These are phyloP conservation scores for Aphelenchoides fujianensis DNA, from an alignment of 1,140 invertebrate genomes.

Conservation along the genomic window DNA sequence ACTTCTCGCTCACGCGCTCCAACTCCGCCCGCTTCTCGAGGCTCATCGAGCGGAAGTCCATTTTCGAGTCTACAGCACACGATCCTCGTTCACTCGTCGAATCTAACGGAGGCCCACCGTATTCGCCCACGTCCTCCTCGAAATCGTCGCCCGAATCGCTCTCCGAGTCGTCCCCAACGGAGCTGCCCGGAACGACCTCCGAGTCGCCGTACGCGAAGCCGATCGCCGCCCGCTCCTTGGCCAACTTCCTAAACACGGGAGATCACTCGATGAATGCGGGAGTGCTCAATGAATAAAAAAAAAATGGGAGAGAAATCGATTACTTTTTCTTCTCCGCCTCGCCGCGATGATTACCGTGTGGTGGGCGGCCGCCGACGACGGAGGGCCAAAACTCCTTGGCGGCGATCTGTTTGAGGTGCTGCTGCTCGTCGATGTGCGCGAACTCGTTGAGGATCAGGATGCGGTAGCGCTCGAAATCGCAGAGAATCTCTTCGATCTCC, in stretches of 20 bases:
- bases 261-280: background rate
- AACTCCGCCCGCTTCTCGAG: conserved; percentile 38
- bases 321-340: conserved; percentile 43
- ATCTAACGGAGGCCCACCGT: background rate
- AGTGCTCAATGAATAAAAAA: background rate
- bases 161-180: background rate
- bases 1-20: conserved; percentile 50
- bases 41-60: too few species aligned
- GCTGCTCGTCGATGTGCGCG: conserved; percentile 6
- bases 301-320: conserved; percentile 20
- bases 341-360: conserved; percentile 21
- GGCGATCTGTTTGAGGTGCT: conserved; percentile 37
- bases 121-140: conserved; percentile 39
- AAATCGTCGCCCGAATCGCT: conserved; percentile 43
- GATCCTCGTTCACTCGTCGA: too few species aligned
- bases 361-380: too few species aligned
- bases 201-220: conserved; percentile 55
- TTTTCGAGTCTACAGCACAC: too few species aligned
- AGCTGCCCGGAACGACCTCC: too few species aligned
- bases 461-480: conserved; percentile 54
- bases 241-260: conserved; percentile 41
- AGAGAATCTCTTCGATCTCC: conserved; percentile 52
- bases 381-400: conserved; percentile 48
- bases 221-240: conserved; percentile 52
- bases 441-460: conserved; percentile 50